Conservation (phyloP, 1,140 invertebrate species). For the Diprion similis region DNA sequence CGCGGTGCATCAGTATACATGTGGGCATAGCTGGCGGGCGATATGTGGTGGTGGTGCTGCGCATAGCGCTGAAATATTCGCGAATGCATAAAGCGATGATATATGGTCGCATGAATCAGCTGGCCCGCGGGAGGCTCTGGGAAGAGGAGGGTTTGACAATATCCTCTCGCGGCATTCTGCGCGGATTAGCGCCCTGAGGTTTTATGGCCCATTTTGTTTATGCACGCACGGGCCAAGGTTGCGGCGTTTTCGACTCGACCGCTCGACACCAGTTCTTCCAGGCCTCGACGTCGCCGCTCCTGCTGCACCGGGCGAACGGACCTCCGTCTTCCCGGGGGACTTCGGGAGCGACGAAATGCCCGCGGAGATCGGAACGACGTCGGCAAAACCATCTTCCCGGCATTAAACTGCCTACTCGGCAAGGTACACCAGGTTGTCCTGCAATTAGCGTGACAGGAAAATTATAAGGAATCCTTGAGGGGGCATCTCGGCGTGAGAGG, state of each 20-base stretch:
- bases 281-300: too few species aligned
- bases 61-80: conserved; percentile 41
- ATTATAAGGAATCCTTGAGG: too few species aligned
- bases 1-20: background rate
- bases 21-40: background rate
- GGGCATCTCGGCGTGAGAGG: too few species aligned
- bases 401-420: too few species aligned
- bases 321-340: too few species aligned
- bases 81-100: conserved; percentile 48
- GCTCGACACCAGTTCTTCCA: too few species aligned
- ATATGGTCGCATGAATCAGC: conserved; percentile 53
- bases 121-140: conserved; percentile 41
- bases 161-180: conserved; percentile 48
- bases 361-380: too few species aligned
- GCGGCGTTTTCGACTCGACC: conserved; percentile 24
- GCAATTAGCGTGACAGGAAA: too few species aligned
- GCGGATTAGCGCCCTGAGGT: conserved; percentile 52
- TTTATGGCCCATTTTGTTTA: conserved; percentile 55
- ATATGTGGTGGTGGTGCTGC: background rate
- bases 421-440: too few species aligned
- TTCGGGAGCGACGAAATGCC: too few species aligned
- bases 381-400: too few species aligned
- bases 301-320: too few species aligned
- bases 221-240: conserved; percentile 48
- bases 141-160: conserved; percentile 49